Evolutionary conservation across 2,888 invertebrate genomes (phyloP), one percentile per base, ranked within the genome.

Genomic region (Tridacna crocea): DNA sequence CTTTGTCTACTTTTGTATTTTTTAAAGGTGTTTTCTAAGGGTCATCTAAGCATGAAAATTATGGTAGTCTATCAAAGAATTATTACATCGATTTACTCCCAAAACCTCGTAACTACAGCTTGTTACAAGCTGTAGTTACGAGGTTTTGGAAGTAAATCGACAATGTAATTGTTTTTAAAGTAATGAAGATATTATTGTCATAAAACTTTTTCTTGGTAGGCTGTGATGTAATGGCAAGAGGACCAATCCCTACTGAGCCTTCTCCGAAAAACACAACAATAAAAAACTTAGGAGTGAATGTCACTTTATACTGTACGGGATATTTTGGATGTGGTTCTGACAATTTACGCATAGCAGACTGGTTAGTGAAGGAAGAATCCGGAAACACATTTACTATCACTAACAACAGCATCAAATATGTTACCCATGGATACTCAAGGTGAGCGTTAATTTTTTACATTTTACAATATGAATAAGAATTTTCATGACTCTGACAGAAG

Each of bases 211-310:
- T 36, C 36, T 36, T 8, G 24, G 13, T 22, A 70, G 70, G 51
- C 22, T 70, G 70, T 70, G 24, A 46, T 51, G 51, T 51, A 13
- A 11, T 70, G 70, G 51, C 70, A 4, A 70, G 70, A 51, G 70
- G 70, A 10, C 70, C 70, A 12, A 70, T 70, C n/a, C 51, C 70
- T 15, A 51, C 51, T 15, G 2, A 24, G 11, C 70, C 70, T n/a
- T 48, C 24, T 6, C 48, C 70, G 13, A 24, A 51, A 24, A 51
- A 70, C 46, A 47, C 11, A 70, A 51, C 24, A 2, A 70, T 70
- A 15, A n/a, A 22, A 13, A 70, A 51, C 3, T 70, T 24, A 24
- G 70, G 70, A 48, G 70, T 24, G 6, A 70, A 70, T 17, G 51
- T 70, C 47, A 70, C 70, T 22, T 26, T 70, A 17, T 51, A 3